phyloP scores from a whole-genome alignment of 2,113 vertebrate genomes.

The Engystomops pustulosus region DNA sequence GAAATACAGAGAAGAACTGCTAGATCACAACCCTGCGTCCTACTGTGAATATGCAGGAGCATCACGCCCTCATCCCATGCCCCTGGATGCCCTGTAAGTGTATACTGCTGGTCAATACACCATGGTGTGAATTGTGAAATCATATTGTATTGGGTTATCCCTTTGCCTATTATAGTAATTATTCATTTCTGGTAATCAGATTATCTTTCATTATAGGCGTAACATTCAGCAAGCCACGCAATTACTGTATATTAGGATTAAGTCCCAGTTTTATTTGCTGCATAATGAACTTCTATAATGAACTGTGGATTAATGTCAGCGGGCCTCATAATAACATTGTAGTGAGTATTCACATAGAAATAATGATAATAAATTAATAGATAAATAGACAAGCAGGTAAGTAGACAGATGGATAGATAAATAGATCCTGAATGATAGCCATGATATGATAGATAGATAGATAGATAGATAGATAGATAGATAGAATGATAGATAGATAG shows the following conservation, averaged over 20 bases:
- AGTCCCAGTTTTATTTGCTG: neutral
- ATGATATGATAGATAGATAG: slow-evolving; percentile 14
- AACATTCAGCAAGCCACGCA: neutral
- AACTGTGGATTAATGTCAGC: no score
- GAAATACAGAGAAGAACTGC: neutral
- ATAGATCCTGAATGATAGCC: no score
- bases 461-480: neutral
- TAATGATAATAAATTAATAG: neutral
- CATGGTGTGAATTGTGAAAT: neutral
- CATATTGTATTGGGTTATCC: neutral
- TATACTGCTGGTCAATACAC: neutral
- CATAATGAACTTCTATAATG: neutral
- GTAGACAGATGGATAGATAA: no score
- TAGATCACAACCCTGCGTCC: no score
- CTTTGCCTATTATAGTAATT: neutral
- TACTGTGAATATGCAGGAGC: no score
- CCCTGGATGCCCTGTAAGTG: neutral
- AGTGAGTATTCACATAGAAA: neutral
- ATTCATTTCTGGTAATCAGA: neutral
- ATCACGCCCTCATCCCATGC: no score
- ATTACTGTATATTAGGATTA: neutral
- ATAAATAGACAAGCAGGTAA: neutral
- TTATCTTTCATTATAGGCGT: neutral
- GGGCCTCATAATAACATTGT: no score
- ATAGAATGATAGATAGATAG: neutral